Evolutionary conservation across 2,113 vertebrate species (phyloP).

Genomic region (Microtus montanus): DNA sequence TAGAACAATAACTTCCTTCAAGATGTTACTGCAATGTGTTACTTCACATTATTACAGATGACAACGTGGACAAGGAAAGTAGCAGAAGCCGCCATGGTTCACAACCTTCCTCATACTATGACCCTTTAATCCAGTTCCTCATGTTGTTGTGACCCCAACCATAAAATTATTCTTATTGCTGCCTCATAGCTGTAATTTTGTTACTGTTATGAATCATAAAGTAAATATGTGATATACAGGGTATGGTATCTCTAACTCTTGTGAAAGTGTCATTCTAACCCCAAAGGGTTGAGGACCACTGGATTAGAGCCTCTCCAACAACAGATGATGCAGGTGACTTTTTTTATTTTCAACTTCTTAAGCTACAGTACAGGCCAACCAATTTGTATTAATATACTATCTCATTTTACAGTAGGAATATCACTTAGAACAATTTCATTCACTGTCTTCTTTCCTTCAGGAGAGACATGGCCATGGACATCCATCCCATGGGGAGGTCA

Average conservation of each 20-base stretch:
- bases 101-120: too few species aligned
- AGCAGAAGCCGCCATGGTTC: not conserved
- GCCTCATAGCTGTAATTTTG: not conserved
- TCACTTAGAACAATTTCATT: not conserved
- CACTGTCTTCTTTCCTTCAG: not conserved
- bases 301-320: not conserved
- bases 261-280: not conserved
- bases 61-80: not conserved
- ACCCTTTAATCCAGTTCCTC: not conserved
- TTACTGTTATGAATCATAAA: not conserved
- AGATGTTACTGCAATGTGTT: not conserved
- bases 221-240: not conserved
- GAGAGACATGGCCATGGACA: not conserved
- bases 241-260: not conserved
- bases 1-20: not conserved
- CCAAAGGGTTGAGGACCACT: not conserved
- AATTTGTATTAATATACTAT: not conserved
- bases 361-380: not conserved
- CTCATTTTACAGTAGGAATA: not conserved
- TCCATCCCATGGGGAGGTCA: not conserved
- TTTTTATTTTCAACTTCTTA: not conserved
- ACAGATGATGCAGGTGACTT: not conserved
- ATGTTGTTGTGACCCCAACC: not conserved
- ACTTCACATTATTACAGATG: not conserved
- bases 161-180: not conserved